phyloP scores from a whole-genome alignment of 2,113 vertebrate species.

The Chionodraco myersi region DNA sequence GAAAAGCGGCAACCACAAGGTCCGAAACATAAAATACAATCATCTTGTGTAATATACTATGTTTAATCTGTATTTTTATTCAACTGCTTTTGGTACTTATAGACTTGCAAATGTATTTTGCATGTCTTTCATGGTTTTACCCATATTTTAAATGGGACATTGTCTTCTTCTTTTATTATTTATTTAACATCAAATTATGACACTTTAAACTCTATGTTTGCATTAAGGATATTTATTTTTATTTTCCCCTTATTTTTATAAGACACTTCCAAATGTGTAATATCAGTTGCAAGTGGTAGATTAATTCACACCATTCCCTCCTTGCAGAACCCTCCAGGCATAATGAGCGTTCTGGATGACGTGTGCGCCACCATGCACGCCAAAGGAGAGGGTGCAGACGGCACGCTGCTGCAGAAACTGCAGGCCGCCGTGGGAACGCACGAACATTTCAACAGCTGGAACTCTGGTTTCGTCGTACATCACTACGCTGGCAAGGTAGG shows the following conservation, averaged over 20 bases:
- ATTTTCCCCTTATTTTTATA: background rate
- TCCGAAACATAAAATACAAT: background rate
- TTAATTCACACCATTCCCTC: background rate
- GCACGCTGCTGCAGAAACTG: slow-evolving; percentile 94
- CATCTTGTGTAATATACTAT: background rate
- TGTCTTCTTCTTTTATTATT: background rate
- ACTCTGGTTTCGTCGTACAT: slow-evolving; percentile 92
- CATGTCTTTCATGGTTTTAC: background rate
- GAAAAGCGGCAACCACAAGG: background rate
- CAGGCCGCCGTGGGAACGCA: slow-evolving; percentile 92
- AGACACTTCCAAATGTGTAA: background rate
- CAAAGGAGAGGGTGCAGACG: slow-evolving; percentile 92
- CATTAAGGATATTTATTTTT: background rate
- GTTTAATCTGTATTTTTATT: background rate
- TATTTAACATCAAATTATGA: background rate
- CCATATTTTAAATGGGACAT: background rate
- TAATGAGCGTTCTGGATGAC: slow-evolving; percentile 97
- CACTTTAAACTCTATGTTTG: background rate
- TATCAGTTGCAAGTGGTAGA: background rate
- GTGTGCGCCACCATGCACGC: slow-evolving; percentile 98
- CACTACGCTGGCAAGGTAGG: slow-evolving; percentile 96
- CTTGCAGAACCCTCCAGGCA: slow-evolving; percentile 90
- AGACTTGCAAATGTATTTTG: background rate
- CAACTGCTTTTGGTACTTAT: background rate
- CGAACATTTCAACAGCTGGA: slow-evolving; percentile 98